Base-by-base conservation (phyloP, 2,113 vertebrate genomes). In the Origma solitaria region DNA sequence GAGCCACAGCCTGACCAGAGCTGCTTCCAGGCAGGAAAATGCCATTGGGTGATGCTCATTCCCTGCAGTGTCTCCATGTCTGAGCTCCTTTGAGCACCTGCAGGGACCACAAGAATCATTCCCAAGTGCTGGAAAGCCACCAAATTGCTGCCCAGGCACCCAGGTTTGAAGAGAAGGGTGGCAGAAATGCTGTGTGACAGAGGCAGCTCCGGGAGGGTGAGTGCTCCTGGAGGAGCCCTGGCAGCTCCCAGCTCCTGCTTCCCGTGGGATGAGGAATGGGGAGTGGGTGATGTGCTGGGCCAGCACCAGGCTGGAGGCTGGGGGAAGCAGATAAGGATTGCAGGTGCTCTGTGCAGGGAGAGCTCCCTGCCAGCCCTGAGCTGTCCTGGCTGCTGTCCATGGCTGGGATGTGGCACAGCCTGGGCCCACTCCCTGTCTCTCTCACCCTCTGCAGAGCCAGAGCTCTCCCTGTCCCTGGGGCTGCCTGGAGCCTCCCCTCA, bases 11-110 rank as follows among this genome's bases (percentile, higher is more conserved):
- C 25, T 8, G 30, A 10, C 2, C 30, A 75, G 37, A 62, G 47
- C 24, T 22, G 42, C 17, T 38, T 44, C 45, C 79, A 27, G 37
- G 69, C 16, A 45, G 22, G 31, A 15, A 85, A 2, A 49, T 6
- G 28, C 31, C 0, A 0, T 22, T 60, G 54, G 21, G 45, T 51
- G 58, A 69, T 0, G 1, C 11, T 68, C 24, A 20, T 24, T 73
- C 45, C 33, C 50, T 28, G 31, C 31, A 11, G 21, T 5, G 38
- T 61, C 33, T 37, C 58, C 72, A 60, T 1, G 1, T 33, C 49
- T 24, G 50, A 76, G 61, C 31, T 75, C 7, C 37, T 88, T 4
- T 33, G 38, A 62, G 71, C 28, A 37, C 6, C 25, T 2, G 1
- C 17, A 37, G 3, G 8, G n/a, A 4, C 51, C 82, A 87, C 51